Evolutionary conservation across 1,140 invertebrate genomes (phyloP).

Genomic region (Palaemon carinicauda): DNA sequence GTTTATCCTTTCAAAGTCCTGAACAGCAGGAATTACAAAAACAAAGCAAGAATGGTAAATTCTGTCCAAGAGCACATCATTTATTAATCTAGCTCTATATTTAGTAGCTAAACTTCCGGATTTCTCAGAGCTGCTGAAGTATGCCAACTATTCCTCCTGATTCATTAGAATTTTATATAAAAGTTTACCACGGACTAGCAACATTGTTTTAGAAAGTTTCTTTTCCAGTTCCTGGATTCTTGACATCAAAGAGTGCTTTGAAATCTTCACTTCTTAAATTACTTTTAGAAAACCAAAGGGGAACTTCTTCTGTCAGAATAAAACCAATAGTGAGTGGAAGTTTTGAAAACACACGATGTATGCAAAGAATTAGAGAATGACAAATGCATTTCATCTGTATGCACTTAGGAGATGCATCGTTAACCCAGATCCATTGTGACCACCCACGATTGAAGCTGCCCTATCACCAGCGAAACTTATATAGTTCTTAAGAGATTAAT

Average conservation of each 20-base stretch:
- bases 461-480: conserved; percentile 32
- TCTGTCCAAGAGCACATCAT: neutral
- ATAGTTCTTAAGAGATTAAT: too few species aligned
- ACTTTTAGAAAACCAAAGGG: conserved; percentile 36
- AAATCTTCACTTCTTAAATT: conserved; percentile 31
- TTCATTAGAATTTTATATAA: conserved; percentile 26
- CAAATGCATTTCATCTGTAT: conserved; percentile 38
- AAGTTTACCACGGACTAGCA: conserved; percentile 19
- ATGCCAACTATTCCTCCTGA: conserved; percentile 18
- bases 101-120: neutral
- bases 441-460: neutral
- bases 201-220: conserved; percentile 11
- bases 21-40: conserved; percentile 1
- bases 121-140: conserved; percentile 21
- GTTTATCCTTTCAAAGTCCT: conserved; percentile 16
- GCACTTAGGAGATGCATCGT: conserved; percentile 27
- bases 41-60: neutral
- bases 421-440: conserved; percentile 26
- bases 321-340: conserved; percentile 12
- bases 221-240: conserved; percentile 14
- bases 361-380: conserved; percentile 27
- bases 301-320: conserved; percentile 21
- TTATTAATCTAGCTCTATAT: conserved; percentile 18
- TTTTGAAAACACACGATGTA: conserved; percentile 19
- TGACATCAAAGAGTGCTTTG: conserved; percentile 19